Percentiles rank a stretch among this genome's conserved stretches.
Evolutionary conservation across 1,140 invertebrate species (phyloP).

Genomic region (Zaprionus lachaisei): DNA sequence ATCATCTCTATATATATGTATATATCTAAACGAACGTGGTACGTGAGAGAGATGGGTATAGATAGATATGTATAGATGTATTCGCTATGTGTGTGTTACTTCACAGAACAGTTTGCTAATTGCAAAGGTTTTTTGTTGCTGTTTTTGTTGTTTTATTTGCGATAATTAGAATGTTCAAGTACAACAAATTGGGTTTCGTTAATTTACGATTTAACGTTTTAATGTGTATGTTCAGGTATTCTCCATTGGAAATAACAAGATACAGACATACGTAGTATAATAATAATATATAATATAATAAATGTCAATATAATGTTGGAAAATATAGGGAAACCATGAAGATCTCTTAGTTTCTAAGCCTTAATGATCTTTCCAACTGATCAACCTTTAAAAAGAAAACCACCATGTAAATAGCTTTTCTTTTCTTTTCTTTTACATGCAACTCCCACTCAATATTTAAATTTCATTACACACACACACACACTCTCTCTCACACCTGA

Average conservation of each 20-base stretch:
- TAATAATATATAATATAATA: too few relatives aligned
- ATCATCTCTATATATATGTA: slow-evolving; percentile 36
- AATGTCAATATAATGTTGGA: too few relatives aligned
- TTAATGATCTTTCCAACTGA: background rate
- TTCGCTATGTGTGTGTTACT: slow-evolving; percentile 16
- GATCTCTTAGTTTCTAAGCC: background rate
- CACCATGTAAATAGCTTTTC: background rate
- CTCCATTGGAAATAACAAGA: background rate
- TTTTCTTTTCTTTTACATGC: background rate
- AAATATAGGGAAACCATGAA: too few relatives aligned
- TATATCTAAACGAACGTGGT: background rate
- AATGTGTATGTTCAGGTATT: slow-evolving; percentile 2
- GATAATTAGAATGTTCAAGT: slow-evolving; percentile 51
- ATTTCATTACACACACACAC: background rate
- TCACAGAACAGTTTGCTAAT: slow-evolving; percentile 47
- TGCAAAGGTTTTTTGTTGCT: slow-evolving; percentile 32
- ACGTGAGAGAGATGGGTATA: slow-evolving; percentile 55
- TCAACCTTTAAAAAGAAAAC: background rate
- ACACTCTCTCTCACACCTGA: background rate
- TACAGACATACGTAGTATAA: background rate
- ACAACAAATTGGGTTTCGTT: slow-evolving; percentile 17
- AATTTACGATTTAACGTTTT: slow-evolving; percentile 11
- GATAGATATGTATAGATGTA: slow-evolving; percentile 14
- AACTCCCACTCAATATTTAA: slow-evolving; percentile 3
- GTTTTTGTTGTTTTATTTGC: slow-evolving; percentile 2